Base-by-base conservation (phyloP, 2,888 invertebrate genomes). In the Teleiodes luculella region DNA sequence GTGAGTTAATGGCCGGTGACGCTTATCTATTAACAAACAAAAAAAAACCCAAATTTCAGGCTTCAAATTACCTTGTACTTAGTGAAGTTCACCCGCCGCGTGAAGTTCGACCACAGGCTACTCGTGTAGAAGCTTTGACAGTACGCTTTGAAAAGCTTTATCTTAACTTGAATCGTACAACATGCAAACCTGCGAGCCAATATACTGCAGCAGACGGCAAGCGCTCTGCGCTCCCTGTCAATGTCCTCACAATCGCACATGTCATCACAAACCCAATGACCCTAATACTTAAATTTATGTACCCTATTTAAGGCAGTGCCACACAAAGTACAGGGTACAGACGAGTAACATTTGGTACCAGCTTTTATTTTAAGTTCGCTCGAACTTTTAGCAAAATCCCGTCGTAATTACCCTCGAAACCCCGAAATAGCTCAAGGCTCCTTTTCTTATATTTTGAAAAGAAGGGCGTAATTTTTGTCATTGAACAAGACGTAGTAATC, bases 141-240 rank as follows among this genome's bases (percentile, higher is more conserved):
- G n/a, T n/a, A n/a, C n/a, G n/a, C n/a, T 16, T 39, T 39, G 16
- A 39, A 39, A 1, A 39, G 7, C 1, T 13, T 39, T 2, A 16
- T 14, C 8, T 39, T 39, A 1, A 39, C 39, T 39, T 39, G 5
- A 7, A 5, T 39, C 3, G 16, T 39, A 36, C 5, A 55, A 20
- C 37, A 13, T 16, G 53, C 14, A n/a, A 46, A 46, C 20, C 53
- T 20, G 20, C 39, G 47, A 31, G 31, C 41, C 13, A 41, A 31
- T 39, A 53, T 48, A 20, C 33, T 48, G 8, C 30, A 20, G 20
- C 39, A 33, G 20, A 53, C 33, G 5, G 48, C 46, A 31, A 48
- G 37, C 16, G 35, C 39, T 24, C 41, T 53, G 3, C 53, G 37
- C n/a, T n/a, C n/a, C n/a, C n/a, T n/a, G n/a, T n/a, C n/a, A n/a